phyloP scores from a whole-genome alignment of 2,797 vertebrate genomes.

The Prunella strophiata region DNA sequence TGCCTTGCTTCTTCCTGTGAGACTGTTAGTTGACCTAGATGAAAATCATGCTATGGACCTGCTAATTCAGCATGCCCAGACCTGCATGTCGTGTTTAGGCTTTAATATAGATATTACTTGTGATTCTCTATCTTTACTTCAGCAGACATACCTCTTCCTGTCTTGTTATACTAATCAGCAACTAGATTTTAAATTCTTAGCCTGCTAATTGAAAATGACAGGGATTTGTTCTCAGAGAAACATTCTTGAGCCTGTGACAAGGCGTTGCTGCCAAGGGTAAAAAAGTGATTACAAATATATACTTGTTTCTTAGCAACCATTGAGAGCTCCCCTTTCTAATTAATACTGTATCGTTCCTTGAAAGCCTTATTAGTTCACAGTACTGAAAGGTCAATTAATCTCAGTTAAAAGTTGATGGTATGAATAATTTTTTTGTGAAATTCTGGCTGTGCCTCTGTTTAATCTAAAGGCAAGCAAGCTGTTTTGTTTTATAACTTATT shows the following conservation, averaged over 20 bases:
- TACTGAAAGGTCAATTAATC: slow-evolving; percentile 44
- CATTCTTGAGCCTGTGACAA: slow-evolving; percentile 41
- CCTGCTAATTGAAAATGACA: slow-evolving; percentile 8
- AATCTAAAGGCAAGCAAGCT: background rate
- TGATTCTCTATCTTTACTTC: background rate
- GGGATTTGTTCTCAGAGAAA: slow-evolving; percentile 56
- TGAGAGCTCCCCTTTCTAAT: slow-evolving; percentile 52
- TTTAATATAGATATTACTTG: background rate
- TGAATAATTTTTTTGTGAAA: slow-evolving; percentile 3
- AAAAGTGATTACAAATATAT: slow-evolving; percentile 43
- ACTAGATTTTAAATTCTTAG: slow-evolving; percentile 18
- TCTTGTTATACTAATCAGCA: background rate
- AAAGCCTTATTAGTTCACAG: slow-evolving; percentile 41
- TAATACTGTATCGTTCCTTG: slow-evolving; percentile 42
- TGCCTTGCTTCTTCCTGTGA: background rate
- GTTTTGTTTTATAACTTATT: background rate
- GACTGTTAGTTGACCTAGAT: background rate
- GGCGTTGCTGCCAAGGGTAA: slow-evolving; percentile 31
- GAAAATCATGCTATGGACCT: background rate
- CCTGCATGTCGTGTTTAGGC: background rate
- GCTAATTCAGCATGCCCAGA: background rate
- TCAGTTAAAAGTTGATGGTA: slow-evolving; percentile 34
- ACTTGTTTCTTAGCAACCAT: slow-evolving; percentile 73
- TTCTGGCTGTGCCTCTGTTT: background rate
- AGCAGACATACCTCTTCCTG: background rate